These are phyloP conservation scores for Zygogramma bicolorata DNA, from an alignment of 2,888 invertebrate genomes.

Conservation along the genomic window DNA sequence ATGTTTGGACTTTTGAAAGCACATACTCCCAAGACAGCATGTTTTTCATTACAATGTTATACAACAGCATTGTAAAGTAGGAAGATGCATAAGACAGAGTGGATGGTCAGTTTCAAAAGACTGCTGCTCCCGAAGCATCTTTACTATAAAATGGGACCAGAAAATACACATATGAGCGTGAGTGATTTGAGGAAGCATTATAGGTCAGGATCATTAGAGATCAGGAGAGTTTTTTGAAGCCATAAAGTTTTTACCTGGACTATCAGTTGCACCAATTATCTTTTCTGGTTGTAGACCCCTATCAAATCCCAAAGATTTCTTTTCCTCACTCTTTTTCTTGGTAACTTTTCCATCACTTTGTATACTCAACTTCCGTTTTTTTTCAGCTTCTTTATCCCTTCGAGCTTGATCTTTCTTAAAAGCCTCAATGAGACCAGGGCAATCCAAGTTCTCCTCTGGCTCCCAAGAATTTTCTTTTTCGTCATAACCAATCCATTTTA, in stretches of 20 bases:
- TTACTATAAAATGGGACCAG: too few species aligned
- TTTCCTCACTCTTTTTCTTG: slow-evolving; percentile 65
- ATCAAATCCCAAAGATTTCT: slow-evolving; percentile 81
- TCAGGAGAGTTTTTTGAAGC: too few species aligned
- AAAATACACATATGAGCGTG: too few species aligned
- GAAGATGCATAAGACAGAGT: too few species aligned
- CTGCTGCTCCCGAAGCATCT: too few species aligned
- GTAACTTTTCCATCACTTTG: slow-evolving; percentile 63
- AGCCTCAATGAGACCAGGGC: slow-evolving; percentile 87
- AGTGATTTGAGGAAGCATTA: too few species aligned
- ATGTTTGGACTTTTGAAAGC: too few species aligned
- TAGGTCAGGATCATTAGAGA: too few species aligned
- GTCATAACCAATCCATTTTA: slow-evolving; percentile 84
- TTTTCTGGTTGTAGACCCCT: slow-evolving; percentile 86
- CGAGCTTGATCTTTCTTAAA: slow-evolving; percentile 85
- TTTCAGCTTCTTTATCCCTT: slow-evolving; percentile 65
- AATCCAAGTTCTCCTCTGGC: slow-evolving; percentile 88
- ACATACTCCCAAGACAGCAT: too few species aligned
- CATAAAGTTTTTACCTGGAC: slow-evolving; percentile 73
- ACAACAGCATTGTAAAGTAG: too few species aligned
- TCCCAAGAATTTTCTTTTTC: slow-evolving; percentile 97
- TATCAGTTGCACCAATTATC: slow-evolving; percentile 93
- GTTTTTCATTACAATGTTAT: too few species aligned
- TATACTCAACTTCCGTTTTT: slow-evolving; percentile 61
- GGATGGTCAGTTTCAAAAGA: too few species aligned